Evolutionary conservation across 2,888 invertebrate species (phyloP).

Genomic region (Xestia sexstrigata): DNA sequence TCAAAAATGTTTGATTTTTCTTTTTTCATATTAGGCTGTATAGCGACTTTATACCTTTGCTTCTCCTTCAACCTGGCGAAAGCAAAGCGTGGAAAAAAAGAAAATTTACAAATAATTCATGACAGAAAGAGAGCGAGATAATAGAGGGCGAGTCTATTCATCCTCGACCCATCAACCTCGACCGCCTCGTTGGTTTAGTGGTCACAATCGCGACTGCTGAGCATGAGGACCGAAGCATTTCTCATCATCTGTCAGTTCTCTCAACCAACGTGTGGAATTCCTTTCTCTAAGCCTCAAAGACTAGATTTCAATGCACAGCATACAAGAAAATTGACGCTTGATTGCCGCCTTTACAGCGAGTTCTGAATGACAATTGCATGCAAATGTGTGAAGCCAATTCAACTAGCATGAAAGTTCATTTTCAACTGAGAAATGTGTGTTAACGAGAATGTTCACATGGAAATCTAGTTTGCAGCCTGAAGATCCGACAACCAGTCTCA

Average conservation of each 20-base stretch:
- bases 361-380: conserved; percentile 25
- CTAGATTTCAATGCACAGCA: conserved; percentile 7
- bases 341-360: conserved; percentile 20
- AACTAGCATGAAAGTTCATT: conserved; percentile 10
- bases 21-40: too few species aligned
- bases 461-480: background rate
- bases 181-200: too few species aligned
- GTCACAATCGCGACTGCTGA: too few species aligned
- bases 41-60: too few species aligned
- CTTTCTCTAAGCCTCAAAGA: background rate
- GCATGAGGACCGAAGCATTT: background rate
- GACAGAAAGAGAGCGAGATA: too few species aligned
- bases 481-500: background rate
- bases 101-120: too few species aligned
- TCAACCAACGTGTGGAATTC: background rate
- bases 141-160: too few species aligned
- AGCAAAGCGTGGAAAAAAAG: too few species aligned
- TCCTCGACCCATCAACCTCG: too few species aligned
- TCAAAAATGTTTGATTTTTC: too few species aligned
- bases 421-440: background rate
- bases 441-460: background rate
- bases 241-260: too few species aligned
- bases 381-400: conserved; percentile 18
- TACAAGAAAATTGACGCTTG: conserved; percentile 30
- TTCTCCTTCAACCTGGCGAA: too few species aligned